A percentile compares a stretch with the other conserved stretches of the same genome.
These are phyloP conservation scores for Sebastes kiyomatsui DNA, from an alignment of 2,797 vertebrate genomes.

Conservation along the genomic window DNA sequence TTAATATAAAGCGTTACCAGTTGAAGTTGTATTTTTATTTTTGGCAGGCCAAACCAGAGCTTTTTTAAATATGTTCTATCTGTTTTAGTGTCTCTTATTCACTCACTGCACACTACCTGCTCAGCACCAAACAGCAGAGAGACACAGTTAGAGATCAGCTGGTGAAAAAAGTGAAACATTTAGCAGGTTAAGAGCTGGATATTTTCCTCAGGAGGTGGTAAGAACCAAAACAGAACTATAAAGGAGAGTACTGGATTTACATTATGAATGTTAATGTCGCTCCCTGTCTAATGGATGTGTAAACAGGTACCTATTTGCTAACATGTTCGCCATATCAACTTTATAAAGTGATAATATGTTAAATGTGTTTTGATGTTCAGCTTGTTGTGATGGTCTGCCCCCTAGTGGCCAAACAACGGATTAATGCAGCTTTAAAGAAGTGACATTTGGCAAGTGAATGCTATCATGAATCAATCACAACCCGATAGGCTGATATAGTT, in stretches of 20 bases:
- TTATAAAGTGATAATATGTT: not conserved
- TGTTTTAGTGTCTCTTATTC: no score
- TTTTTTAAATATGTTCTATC: no score
- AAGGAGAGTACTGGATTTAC: not conserved
- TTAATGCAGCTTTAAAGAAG: not conserved
- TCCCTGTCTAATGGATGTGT: not conserved
- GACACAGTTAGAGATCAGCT: no score
- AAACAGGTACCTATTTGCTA: not conserved
- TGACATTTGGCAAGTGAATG: not conserved
- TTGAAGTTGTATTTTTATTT: no score
- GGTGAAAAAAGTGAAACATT: no score
- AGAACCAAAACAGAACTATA: not conserved
- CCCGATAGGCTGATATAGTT: no score
- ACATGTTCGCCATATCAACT: not conserved
- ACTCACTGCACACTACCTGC: no score
- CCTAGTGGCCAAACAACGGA: not conserved
- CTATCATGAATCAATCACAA: not conserved
- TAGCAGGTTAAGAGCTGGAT: not conserved
- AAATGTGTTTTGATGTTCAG: not conserved
- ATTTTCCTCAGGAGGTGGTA: not conserved
- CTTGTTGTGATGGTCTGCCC: not conserved
- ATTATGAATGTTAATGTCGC: not conserved
- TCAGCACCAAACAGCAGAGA: no score
- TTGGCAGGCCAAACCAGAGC: no score
- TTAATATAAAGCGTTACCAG: no score